Evolutionary conservation across 2,888 invertebrate genomes (phyloP).

Genomic region (Chrysopilus asiliformis): DNA sequence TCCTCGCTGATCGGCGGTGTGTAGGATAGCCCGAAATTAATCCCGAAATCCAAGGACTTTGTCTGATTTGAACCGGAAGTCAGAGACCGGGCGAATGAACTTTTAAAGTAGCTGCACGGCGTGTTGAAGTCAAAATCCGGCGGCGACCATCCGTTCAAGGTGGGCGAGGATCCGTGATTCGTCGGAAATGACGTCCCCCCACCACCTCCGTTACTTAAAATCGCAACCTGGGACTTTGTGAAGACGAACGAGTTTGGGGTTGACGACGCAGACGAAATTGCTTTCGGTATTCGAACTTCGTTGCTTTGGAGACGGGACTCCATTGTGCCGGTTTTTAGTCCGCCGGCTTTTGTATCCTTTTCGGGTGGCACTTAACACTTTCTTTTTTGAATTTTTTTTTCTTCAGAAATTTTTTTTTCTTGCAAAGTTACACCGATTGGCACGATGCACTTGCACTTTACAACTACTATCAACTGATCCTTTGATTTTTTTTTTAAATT

Average conservation of each 20-base stretch:
- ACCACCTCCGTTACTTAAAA: neutral
- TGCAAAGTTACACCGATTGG: too few relatives aligned
- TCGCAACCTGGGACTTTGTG: neutral
- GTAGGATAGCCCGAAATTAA: slow-evolving; percentile 15
- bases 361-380: neutral
- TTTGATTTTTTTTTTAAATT: too few relatives aligned
- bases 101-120: slow-evolving; percentile 40
- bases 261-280: neutral
- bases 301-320: slow-evolving; percentile 15
- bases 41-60: slow-evolving; percentile 35
- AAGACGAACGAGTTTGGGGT: neutral
- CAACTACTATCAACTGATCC: too few relatives aligned
- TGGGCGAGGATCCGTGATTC: neutral
- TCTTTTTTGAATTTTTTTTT: too few relatives aligned
- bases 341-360: too few relatives aligned
- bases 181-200: neutral
- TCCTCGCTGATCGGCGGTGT: slow-evolving; percentile 9
- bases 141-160: slow-evolving; percentile 1
- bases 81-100: slow-evolving; percentile 41
- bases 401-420: slow-evolving; percentile 1
- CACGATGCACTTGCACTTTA: too few relatives aligned
- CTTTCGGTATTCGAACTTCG: slow-evolving; percentile 16
- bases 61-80: slow-evolving; percentile 30
- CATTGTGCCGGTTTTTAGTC: too few relatives aligned
- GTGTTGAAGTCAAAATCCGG: slow-evolving; percentile 33